Evolutionary conservation across 2,888 invertebrate species (phyloP), one percentile per base, ranked within the genome.

Genomic region (Cantharis rufa): DNA sequence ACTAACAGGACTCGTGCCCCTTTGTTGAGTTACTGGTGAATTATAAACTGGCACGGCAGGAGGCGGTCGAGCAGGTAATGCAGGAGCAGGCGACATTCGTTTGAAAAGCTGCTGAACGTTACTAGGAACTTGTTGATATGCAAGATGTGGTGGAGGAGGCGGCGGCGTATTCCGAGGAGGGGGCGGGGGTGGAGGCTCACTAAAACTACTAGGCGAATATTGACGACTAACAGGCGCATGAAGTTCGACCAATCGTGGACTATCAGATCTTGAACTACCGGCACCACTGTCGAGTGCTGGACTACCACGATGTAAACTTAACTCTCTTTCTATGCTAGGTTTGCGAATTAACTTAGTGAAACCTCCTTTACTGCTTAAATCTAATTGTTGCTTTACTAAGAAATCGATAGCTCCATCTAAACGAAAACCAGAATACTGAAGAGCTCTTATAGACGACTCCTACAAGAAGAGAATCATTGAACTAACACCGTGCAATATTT

Each of bases 211-310:
- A 10, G 94, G 94, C 75, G 94, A 94, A 86, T 94, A 94, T 84
- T 93, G 93, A 71, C 94, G 90, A 81, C 91, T 92, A 62, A 94
- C 89, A 82, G 94, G 93, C 68, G 93, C 91, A 84, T 94, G 88
- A 48, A 88, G 82, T 81, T 93, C 93, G 11, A 91, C 88, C 81
- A 94, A 90, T 81, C 96, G 92, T 15, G 96, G 96, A 87, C 96
- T 96, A 86, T 97, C 97, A 7, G 97, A 97, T 73, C 96, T 91
- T 66, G 96, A 96, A 85, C 95, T 95, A 70, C 96, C 96, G 13
- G 96, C 96, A 15, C 96, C 96, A 73, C 95, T 95, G 86, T 96
- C 96, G 78, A 96, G 89, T 16, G 96, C 96, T 10, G 97, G 96
- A 86, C 96, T 96, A 71, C 95, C 94, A 78, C 96, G 92, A 82